Percentiles rank a stretch among this genome's conserved stretches.
These are phyloP conservation scores for Anas flavirostris DNA, from an alignment of 2,797 vertebrate species.

Conservation along the genomic window DNA sequence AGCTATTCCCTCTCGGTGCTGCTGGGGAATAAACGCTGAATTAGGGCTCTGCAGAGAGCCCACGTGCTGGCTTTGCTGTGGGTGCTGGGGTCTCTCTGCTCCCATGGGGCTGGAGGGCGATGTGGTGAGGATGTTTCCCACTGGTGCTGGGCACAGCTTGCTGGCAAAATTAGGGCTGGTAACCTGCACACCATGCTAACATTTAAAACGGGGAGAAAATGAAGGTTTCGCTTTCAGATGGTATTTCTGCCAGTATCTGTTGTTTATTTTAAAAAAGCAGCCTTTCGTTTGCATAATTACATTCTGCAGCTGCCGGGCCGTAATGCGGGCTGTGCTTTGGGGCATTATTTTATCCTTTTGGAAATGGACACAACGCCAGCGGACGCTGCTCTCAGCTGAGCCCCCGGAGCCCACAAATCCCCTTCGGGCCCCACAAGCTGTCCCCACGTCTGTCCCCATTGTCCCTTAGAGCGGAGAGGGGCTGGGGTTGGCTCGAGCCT, in stretches of 20 bases:
- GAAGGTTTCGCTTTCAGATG: not conserved
- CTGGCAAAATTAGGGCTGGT: not conserved
- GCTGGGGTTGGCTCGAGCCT: not conserved
- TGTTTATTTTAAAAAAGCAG: not conserved
- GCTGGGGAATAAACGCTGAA: accelerated
- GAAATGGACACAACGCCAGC: not conserved
- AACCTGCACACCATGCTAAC: accelerated
- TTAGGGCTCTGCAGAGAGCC: not conserved
- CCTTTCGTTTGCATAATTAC: constrained; percentile 5
- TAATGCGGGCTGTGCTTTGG: constrained; percentile 5
- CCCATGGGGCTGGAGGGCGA: accelerated
- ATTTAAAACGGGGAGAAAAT: not conserved
- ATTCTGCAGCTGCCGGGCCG: constrained; percentile 28
- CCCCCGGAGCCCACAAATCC: not conserved
- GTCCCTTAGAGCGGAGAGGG: not conserved
- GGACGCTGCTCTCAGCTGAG: not conserved
- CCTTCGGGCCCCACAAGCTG: not conserved
- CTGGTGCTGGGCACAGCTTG: not conserved
- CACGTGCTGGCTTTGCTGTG: accelerated
- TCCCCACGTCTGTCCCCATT: not conserved
- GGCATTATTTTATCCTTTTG: not conserved
- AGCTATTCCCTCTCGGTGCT: accelerated
- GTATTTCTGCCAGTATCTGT: not conserved
- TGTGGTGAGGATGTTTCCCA: not conserved
- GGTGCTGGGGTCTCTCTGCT: not conserved